phyloP scores from a whole-genome alignment of 2,888 invertebrate genomes.

The Dolomedes plantarius region DNA sequence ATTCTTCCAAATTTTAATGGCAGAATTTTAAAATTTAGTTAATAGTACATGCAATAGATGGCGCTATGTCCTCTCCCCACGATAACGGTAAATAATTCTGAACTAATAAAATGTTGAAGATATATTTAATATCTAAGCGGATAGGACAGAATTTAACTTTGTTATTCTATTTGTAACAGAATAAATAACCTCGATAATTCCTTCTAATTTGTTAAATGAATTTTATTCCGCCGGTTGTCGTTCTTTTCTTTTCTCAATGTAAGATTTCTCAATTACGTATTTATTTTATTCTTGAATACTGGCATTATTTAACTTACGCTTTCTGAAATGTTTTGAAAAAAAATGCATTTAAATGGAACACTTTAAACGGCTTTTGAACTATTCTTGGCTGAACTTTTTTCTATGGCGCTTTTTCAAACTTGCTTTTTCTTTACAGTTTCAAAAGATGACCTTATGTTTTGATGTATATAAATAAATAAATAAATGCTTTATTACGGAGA shows the following conservation, averaged over 20 bases:
- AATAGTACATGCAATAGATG: not conserved
- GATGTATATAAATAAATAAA: no score
- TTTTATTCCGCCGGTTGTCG: not conserved
- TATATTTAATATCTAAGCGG: constrained; percentile 14
- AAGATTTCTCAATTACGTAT: not conserved
- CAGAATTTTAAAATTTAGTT: no score
- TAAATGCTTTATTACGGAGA: no score
- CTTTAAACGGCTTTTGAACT: not conserved
- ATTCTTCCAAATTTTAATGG: no score
- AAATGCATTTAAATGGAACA: not conserved
- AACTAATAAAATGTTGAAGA: constrained; percentile 11
- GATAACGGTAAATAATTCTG: not conserved
- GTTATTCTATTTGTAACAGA: not conserved
- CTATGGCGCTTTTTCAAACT: no score
- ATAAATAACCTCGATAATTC: constrained; percentile 6
- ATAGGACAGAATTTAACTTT: not conserved
- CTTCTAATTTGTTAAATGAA: constrained; percentile 4
- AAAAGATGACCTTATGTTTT: no score
- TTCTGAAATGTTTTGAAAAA: not conserved
- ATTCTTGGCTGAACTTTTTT: not conserved
- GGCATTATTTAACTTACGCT: not conserved
- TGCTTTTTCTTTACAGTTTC: no score
- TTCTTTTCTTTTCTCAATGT: not conserved
- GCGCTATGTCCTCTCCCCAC: not conserved
- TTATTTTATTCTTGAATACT: not conserved